phyloP scores from a whole-genome alignment of 2,888 invertebrate species.

The Agrochola lota region DNA sequence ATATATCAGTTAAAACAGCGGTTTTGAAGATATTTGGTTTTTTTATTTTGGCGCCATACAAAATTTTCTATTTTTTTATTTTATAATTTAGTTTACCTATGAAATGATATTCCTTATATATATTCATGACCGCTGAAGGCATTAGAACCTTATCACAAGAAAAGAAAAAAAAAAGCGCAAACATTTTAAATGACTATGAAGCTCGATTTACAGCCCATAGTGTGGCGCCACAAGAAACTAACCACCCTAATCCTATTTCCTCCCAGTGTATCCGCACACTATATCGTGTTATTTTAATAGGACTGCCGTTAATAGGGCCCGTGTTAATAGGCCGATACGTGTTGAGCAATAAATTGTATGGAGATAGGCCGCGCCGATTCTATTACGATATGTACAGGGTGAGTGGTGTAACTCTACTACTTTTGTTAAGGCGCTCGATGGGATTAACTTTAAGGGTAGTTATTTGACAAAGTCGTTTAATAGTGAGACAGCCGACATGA shows the following conservation, averaged over 20 bases:
- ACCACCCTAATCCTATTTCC: not conserved
- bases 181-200: too few species aligned
- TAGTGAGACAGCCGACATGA: not conserved
- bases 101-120: too few species aligned
- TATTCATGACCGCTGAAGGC: too few species aligned
- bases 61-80: too few species aligned
- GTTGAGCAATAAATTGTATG: slow-evolving; percentile 65
- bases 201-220: too few species aligned
- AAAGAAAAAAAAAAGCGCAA: too few species aligned
- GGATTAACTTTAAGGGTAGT: not conserved
- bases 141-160: too few species aligned
- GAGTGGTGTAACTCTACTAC: slow-evolving; percentile 40
- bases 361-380: slow-evolving; percentile 68
- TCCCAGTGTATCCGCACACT: slow-evolving; percentile 55
- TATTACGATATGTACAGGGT: slow-evolving; percentile 69
- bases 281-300: slow-evolving; percentile 68
- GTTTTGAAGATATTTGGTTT: too few species aligned
- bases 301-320: slow-evolving; percentile 65
- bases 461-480: too few species aligned
- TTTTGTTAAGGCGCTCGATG: slow-evolving; percentile 8
- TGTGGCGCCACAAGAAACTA: not conserved
- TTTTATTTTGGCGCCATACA: too few species aligned
- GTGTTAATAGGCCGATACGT: slow-evolving; percentile 70
- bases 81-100: too few species aligned
- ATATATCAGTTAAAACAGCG: too few species aligned